Base-by-base conservation (phyloP, 2,113 vertebrate genomes). In the Microcebus tavaratra region DNA sequence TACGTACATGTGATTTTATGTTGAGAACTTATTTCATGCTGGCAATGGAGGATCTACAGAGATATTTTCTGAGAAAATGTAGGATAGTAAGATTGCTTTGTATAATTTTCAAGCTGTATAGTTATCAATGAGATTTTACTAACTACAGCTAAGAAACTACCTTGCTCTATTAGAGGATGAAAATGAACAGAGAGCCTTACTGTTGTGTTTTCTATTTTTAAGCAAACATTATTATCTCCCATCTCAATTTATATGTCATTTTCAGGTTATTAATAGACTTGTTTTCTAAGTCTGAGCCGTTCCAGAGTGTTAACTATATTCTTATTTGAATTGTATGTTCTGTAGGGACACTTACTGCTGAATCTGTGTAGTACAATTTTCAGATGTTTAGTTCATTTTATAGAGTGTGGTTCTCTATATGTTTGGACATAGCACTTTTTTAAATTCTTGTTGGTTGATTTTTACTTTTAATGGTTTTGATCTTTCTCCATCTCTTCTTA, bases 91-190 rank as follows among this genome's bases (percentile, higher is more conserved):
- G 25, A 81, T 80, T 94, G 50, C 0, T 4, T 91, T 96, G 53
- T 96, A 5, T 4, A 94, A 61, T 95, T 96, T 93, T 97, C 91
- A 93, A 70, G 48, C 34, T 17, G 85, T 82, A 84, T 97, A 91
- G 65, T 55, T 84, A 78, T 97, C 86, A 96, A 1, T 85, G 53
- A 90, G 45, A 91, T 81, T 94, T 96, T 67, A 89, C 88, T 45
- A 50, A 42, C 65, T 45, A 63, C 34, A 50, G 91, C 67, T 97
- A 50, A 95, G 90, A 95, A 87, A 11, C 36, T 91, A 78, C 39
- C 92, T 14, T 73, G 29, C 61, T 42, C 36, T 92, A 50, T 85
- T 75, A 73, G 13, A 17, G 21, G 82, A 14, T 88, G 90, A 61
- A 76, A 82, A 34, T 91, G 31, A 18, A 0, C 39, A 55, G 90